Conservation (phyloP, 2,797 vertebrate species). For the Todus mexicanus region DNA sequence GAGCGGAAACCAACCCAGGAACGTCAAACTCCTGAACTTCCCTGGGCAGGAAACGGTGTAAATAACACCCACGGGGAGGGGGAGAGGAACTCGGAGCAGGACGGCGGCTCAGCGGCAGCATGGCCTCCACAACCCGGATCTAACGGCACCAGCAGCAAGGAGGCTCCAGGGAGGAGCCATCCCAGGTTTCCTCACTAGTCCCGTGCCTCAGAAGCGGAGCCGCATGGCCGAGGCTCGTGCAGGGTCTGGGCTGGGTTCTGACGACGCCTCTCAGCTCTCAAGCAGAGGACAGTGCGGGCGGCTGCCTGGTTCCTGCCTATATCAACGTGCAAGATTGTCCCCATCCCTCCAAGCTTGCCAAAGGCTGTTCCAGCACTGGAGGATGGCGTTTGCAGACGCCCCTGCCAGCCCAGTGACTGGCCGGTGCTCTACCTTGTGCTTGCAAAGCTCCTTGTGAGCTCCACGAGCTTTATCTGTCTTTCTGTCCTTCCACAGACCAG, state of each 20-base stretch:
- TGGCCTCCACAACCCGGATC: background rate
- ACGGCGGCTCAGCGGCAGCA: background rate
- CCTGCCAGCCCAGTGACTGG: background rate
- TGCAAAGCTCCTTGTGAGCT: rapidly evolving
- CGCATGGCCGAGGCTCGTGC: rapidly evolving
- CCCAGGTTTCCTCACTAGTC: rapidly evolving
- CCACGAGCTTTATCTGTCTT: background rate
- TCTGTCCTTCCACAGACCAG: background rate
- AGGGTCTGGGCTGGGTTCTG: background rate
- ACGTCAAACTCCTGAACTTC: conserved; percentile 58
- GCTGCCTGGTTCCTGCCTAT: background rate
- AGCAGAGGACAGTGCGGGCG: background rate
- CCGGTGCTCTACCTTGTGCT: background rate
- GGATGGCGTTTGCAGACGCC: background rate
- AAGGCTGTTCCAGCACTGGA: background rate
- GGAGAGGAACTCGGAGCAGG: background rate
- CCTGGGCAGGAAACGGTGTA: conserved; percentile 44
- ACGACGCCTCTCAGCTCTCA: rapidly evolving
- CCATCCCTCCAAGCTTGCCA: rapidly evolving
- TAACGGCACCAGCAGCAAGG: rapidly evolving
- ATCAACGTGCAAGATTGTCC: rapidly evolving
- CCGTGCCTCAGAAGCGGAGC: rapidly evolving
- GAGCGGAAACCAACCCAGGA: conserved; percentile 43
- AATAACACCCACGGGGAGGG: conserved; percentile 39
- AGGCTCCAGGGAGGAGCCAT: background rate